A percentile compares a stretch with the other conserved stretches of the same genome.
These are phyloP conservation scores for Alligator sinensis DNA, from an alignment of 2,113 vertebrate genomes.

Conservation along the genomic window DNA sequence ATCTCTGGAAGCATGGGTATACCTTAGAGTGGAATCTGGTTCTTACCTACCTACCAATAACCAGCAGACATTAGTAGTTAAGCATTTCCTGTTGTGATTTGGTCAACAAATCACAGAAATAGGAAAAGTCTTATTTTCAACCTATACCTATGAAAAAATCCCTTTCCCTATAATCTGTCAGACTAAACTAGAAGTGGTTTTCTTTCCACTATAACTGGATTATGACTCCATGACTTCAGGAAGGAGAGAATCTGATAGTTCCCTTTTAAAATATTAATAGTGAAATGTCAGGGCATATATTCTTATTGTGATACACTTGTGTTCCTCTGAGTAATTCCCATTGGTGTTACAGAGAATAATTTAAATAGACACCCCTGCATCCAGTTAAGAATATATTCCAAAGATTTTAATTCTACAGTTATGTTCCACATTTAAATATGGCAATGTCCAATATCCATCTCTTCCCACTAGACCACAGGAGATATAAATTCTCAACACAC, in stretches of 20 bases:
- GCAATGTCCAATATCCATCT: neutral
- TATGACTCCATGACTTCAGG: neutral
- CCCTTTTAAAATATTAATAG: constrained; percentile 52
- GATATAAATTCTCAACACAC: neutral
- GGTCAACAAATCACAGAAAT: neutral
- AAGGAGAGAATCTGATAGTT: constrained; percentile 16
- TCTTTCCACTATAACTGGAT: neutral
- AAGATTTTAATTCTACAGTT: constrained; percentile 5
- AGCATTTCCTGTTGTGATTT: neutral
- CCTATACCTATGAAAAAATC: neutral
- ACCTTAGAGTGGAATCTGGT: neutral
- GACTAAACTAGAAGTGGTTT: neutral
- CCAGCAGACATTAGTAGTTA: neutral
- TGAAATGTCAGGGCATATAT: constrained; percentile 47
- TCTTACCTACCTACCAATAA: neutral
- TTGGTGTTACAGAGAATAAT: constrained; percentile 42
- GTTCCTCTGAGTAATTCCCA: constrained; percentile 48
- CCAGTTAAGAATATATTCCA: constrained; percentile 2
- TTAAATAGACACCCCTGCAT: constrained; percentile 50
- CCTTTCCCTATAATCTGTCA: neutral
- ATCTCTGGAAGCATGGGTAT: neutral
- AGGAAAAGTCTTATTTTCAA: neutral
- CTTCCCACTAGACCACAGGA: neutral
- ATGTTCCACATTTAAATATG: neutral
- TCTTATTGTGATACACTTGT: constrained; percentile 50